phyloP scores from a whole-genome alignment of 2,888 invertebrate genomes.

The Drosophila tripunctata region DNA sequence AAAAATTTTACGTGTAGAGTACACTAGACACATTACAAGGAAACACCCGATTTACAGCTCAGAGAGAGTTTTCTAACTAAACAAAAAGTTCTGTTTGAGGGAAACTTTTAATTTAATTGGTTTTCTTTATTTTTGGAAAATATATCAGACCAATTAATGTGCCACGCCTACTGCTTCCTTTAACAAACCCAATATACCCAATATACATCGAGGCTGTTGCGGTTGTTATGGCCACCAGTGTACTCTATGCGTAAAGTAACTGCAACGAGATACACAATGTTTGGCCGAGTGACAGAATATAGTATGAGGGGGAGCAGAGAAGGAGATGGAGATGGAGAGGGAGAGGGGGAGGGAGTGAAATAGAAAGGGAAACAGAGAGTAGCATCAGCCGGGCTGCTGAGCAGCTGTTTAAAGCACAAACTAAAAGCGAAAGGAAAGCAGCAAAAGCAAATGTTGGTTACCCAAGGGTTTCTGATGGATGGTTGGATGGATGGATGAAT shows the following conservation, averaged over 20 bases:
- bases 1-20: too few species aligned
- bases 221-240: slow-evolving; percentile 60
- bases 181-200: neutral
- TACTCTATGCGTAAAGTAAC: slow-evolving; percentile 69
- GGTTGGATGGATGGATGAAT: slow-evolving; percentile 24
- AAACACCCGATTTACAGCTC: too few species aligned
- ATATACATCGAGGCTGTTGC: slow-evolving; percentile 28
- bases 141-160: too few species aligned
- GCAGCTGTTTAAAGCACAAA: slow-evolving; percentile 71
- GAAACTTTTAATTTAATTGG: too few species aligned
- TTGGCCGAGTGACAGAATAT: slow-evolving; percentile 11
- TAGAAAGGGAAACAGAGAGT: neutral
- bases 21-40: too few species aligned
- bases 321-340: too few species aligned
- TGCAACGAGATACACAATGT: slow-evolving; percentile 56
- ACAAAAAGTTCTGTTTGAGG: too few species aligned
- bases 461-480: slow-evolving; percentile 45
- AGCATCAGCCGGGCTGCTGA: slow-evolving; percentile 26
- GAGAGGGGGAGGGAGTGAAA: neutral
- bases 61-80: too few species aligned
- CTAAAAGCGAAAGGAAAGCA: slow-evolving; percentile 70
- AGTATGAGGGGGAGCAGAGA: too few species aligned
- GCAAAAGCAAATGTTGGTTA: slow-evolving; percentile 51
- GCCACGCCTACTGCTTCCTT: too few species aligned
- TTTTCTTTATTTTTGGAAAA: too few species aligned